Evolutionary conservation across 2,113 vertebrate genomes (phyloP).

Genomic region (Tringa solitaria): DNA sequence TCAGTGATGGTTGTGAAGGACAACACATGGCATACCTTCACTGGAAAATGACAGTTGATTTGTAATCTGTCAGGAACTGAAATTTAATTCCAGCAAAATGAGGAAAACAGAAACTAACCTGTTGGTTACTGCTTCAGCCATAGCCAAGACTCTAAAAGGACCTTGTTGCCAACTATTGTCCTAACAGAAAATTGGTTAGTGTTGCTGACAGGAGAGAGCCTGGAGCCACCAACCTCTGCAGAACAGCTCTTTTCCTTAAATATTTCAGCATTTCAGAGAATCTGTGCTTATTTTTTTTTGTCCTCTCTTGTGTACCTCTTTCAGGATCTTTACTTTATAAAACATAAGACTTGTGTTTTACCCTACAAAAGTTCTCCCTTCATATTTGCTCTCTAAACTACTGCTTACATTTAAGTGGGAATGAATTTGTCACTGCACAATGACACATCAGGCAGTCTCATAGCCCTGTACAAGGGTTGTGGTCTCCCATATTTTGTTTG

Average conservation of each 20-base stretch:
- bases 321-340: neutral
- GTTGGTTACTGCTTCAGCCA: neutral
- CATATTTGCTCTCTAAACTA: neutral
- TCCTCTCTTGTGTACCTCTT: neutral
- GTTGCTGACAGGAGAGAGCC: neutral
- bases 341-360: neutral
- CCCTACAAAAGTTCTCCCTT: neutral
- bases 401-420: neutral
- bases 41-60: neutral
- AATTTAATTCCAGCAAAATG: slow-evolving; percentile 2
- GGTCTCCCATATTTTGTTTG: neutral
- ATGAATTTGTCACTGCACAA: neutral
- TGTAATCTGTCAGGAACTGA: neutral
- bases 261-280: neutral
- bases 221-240: neutral
- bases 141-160: neutral
- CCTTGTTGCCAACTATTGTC: accelerated
- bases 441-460: neutral
- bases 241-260: neutral
- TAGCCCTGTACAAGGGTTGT: accelerated
- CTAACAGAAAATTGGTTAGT: neutral
- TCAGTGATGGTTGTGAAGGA: neutral
- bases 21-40: neutral
- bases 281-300: neutral
- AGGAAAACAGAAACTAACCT: neutral